Evolutionary conservation across 2,888 invertebrate genomes (phyloP).

Genomic region (Brachyopa scutellaris): DNA sequence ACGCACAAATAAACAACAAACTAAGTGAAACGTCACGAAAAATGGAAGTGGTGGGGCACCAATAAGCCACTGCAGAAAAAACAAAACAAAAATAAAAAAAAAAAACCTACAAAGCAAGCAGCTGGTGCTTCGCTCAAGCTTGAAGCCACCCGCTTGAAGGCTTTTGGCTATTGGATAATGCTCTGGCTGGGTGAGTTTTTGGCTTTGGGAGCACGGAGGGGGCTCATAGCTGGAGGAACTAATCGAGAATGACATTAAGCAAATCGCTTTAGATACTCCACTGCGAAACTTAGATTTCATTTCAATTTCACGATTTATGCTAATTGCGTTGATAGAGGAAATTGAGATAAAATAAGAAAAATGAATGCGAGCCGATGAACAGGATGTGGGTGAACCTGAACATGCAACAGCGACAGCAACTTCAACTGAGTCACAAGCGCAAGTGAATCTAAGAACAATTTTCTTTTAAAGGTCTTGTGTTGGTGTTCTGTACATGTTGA

Average conservation of each 20-base stretch:
- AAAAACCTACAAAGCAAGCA: constrained; percentile 39
- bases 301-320: constrained; percentile 48
- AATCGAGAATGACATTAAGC: constrained; percentile 57
- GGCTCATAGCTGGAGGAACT: constrained; percentile 18
- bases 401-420: no score
- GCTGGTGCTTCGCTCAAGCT: constrained; percentile 56
- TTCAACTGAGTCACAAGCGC: no score
- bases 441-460: constrained; percentile 4
- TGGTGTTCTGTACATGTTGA: constrained; percentile 54
- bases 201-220: constrained; percentile 18
- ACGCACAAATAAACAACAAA: constrained; percentile 42
- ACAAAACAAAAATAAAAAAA: no score
- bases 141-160: constrained; percentile 51
- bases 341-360: constrained; percentile 7
- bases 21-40: constrained; percentile 68
- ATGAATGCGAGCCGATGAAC: constrained; percentile 14
- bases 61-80: constrained; percentile 34
- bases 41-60: constrained; percentile 38
- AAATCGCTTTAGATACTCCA: constrained; percentile 23
- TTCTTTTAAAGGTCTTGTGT: constrained; percentile 55
- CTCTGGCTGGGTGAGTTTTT: constrained; percentile 28
- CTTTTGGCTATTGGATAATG: constrained; percentile 66
- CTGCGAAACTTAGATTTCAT: constrained; percentile 27
- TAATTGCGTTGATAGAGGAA: constrained; percentile 45
- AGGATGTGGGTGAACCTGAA: constrained; percentile 33